These are phyloP conservation scores for Drosophila leonis DNA, from an alignment of 2,888 invertebrate genomes.

Conservation along the genomic window DNA sequence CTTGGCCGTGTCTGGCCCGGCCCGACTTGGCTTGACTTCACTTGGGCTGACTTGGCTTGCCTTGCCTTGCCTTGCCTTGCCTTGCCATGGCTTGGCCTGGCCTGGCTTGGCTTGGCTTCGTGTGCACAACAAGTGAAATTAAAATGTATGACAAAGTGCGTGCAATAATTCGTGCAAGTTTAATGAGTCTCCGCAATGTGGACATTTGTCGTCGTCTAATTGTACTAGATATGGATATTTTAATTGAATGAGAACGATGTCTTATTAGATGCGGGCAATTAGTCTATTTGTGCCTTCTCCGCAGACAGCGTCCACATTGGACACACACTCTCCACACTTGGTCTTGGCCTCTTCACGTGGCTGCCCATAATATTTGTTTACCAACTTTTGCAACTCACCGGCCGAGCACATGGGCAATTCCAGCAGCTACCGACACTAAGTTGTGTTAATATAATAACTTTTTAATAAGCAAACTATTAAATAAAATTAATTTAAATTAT, in stretches of 20 bases:
- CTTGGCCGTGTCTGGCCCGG: not conserved
- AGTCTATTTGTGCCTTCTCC: slow-evolving; percentile 65
- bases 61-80: no score
- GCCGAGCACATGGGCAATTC: slow-evolving; percentile 25
- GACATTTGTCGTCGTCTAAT: slow-evolving; percentile 81
- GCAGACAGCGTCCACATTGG: slow-evolving; percentile 6
- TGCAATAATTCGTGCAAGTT: slow-evolving; percentile 84
- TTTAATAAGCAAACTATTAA: no score
- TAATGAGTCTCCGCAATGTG: slow-evolving; percentile 79
- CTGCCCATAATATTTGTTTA: slow-evolving; percentile 42
- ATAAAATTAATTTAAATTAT: no score
- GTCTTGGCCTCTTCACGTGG: slow-evolving; percentile 24
- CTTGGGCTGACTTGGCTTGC: slow-evolving; percentile 6
- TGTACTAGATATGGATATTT: slow-evolving; percentile 84
- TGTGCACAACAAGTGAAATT: slow-evolving; percentile 77
- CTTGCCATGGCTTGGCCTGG: not conserved
- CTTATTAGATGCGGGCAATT: slow-evolving; percentile 77
- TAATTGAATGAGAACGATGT: slow-evolving; percentile 83
- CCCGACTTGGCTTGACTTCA: slow-evolving; percentile 35
- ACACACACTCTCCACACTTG: slow-evolving; percentile 36
- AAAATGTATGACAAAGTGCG: slow-evolving; percentile 85
- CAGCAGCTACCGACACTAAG: not conserved
- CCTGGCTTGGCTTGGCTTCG: slow-evolving; percentile 26
- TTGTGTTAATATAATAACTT: not conserved
- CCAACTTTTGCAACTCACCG: slow-evolving; percentile 36